Base-by-base conservation (phyloP, 1,140 invertebrate species). In the Hylaeus anthracinus region DNA sequence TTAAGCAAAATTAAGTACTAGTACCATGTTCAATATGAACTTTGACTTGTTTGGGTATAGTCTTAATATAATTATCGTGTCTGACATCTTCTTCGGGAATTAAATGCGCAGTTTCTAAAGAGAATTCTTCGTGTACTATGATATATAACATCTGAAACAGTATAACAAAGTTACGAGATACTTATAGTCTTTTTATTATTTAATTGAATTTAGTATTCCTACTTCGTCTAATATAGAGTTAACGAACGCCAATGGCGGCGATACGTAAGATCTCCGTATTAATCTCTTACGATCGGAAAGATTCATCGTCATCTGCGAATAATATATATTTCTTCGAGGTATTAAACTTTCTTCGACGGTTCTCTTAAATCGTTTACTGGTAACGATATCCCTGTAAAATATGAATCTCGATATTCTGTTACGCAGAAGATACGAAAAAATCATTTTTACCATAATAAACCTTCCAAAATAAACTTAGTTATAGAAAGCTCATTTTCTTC, bases 371-470 rank as follows among this genome's bases (percentile, higher is more conserved):
- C 48, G 10, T 72, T 80, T 72, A 41, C 80, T 87, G 8, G 89
- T 90, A 3, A 92, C 41, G 80, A 91, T 90, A 69, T 92, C 87
- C 91, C 91, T 92, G 14, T 15, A 69, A 79, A 84, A 63, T 71
- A 81, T 51, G 37, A 45, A 82, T 48, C 45, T 51, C 55, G 56
- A 56, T 71, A 6, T 41, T 48, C 81, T 53, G 60, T n/a, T 58
- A 39, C 65, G n/a, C 26, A 45, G 45, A 60, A 77, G 5, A 12
- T 4, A 51, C 8, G 1, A 3, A 26, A 26, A 69, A 39, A 2
- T 8, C 65, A 60, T 12, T 45, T 41, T 88, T 84, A 91, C 90
- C 90, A 91, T 69, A 90, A 75, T 58, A 90, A 72, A 43, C 82
- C 76, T 72, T 91, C 89, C 58, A 91, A 81, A 72, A 91, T 86